Evolutionary conservation across 2,888 invertebrate genomes (phyloP), one percentile per base, ranked within the genome.

Genomic region (Digitonthophagus gazella): DNA sequence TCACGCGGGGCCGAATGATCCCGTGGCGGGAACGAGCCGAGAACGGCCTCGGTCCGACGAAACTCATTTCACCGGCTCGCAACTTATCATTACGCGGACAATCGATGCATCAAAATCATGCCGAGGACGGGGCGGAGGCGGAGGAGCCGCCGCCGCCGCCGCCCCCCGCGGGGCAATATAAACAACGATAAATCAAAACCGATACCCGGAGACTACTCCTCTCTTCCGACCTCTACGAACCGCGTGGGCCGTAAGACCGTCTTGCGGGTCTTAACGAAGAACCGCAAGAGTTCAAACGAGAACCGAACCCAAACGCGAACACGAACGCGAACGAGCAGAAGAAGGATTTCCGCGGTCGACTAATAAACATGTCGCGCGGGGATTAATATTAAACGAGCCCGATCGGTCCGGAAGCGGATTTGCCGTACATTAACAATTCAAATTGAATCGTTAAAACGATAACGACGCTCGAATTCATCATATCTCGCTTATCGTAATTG

Each of bases 61-160:
- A 61, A 16, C 61, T 61, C 61, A 61, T 61, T 61, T 61, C 61
- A 19, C 20, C n/a, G 18, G 20, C 18, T 14, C 20, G 61, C 18
- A 61, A 61, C 61, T 61, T 61, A 61, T 61, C 61, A 61, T 61
- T 61, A 61, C 18, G 18, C 61, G 8, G 16, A 61, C 19, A 44
- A 61, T 61, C 61, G 61, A 61, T 61, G 61, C 18, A 61, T 61
- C 61, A 61, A 61, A 61, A 61, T 61, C 20, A 18, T 61, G 61
- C n/a, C 20, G 61, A n/a, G 18, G 61, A 14, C n/a, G n/a, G 61
- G 18, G 28, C 11, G 28, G 28, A 44, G 28, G 28, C 28, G 28
- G 28, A 44, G 28, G 28, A 44, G 11, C 6, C 1, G 28, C 28
- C 3, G 28, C 57, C 57, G 15, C 16, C 61, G 61, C n/a, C n/a